A percentile compares a stretch with the other conserved stretches of the same genome.
phyloP scores from a whole-genome alignment of 2,113 vertebrate species.

The Sceloporus tristichus region DNA sequence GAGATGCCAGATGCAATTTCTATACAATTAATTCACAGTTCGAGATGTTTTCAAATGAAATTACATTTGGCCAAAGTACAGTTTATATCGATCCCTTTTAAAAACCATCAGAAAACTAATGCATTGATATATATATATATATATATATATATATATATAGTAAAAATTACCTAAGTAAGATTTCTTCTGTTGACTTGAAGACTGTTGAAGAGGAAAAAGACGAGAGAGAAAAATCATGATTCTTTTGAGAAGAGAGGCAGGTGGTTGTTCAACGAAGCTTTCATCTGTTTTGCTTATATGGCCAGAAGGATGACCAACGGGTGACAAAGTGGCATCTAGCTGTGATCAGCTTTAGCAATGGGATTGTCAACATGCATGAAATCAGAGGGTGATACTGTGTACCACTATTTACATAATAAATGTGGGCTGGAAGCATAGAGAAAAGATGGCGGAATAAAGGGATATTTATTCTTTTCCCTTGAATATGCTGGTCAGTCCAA shows the following conservation, averaged over 20 bases:
- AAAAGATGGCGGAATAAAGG: too few species aligned
- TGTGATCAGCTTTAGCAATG: background rate
- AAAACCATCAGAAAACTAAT: background rate
- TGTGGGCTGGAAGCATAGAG: too few species aligned
- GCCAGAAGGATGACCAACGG: too few species aligned
- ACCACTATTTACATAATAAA: too few species aligned
- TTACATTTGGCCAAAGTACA: too few species aligned
- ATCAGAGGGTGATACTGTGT: background rate
- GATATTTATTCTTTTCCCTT: too few species aligned
- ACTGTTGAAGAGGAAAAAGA: background rate
- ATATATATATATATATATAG: background rate
- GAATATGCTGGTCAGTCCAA: too few species aligned
- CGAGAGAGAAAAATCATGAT: background rate
- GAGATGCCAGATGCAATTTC: too few species aligned
- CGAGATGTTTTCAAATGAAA: too few species aligned
- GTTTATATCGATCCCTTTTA: background rate
- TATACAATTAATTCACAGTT: too few species aligned
- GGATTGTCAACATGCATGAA: background rate
- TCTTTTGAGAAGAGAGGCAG: background rate
- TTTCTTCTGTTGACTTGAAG: constrained; percentile 23
- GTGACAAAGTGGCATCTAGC: too few species aligned
- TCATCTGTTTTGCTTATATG: background rate
- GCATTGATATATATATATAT: background rate
- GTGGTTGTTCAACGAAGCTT: background rate
- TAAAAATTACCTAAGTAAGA: constrained; percentile 15